Conservation (phyloP, 2,797 vertebrate genomes). For the Phrynocephalus guinanensis region DNA sequence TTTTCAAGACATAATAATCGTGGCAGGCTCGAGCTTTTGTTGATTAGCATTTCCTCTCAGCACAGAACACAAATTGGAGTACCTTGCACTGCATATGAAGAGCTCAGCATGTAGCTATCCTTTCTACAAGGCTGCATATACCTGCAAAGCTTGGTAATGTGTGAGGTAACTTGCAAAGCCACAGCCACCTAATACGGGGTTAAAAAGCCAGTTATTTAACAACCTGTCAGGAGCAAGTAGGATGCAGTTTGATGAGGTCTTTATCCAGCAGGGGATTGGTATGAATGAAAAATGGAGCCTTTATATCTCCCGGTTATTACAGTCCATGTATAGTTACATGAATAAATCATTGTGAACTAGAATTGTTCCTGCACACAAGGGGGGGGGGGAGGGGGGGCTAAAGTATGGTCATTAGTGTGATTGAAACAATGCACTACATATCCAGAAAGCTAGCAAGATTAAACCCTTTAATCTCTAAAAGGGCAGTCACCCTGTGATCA, state of each 20-base stretch:
- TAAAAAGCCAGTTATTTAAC: conserved; percentile 31
- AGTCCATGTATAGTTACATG: conserved; percentile 39
- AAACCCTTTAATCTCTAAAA: conserved; percentile 67
- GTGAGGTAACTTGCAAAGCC: conserved; percentile 9
- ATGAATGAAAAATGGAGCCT: conserved; percentile 38
- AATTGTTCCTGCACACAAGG: conserved; percentile 6
- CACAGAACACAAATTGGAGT: not conserved
- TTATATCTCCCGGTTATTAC: conserved; percentile 38
- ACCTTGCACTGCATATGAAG: not conserved
- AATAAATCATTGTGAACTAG: conserved; percentile 46
- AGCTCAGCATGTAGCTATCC: not conserved
- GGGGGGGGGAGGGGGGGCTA: not conserved
- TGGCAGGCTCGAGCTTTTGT: not conserved
- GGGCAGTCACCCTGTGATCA: conserved; percentile 62
- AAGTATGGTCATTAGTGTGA: conserved; percentile 51
- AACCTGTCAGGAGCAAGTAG: conserved; percentile 17
- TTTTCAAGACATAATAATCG: not conserved
- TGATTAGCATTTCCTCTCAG: conserved; percentile 13
- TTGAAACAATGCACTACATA: conserved; percentile 64
- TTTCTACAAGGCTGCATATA: not conserved
- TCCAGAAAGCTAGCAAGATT: conserved; percentile 65
- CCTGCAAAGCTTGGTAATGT: not conserved
- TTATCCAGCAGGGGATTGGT: conserved; percentile 26
- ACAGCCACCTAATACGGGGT: conserved; percentile 13
- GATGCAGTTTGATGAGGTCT: conserved; percentile 36